Evolutionary conservation across 23 tunicate genomes (phyloP).

Genomic region (Trididemnum clinides): DNA sequence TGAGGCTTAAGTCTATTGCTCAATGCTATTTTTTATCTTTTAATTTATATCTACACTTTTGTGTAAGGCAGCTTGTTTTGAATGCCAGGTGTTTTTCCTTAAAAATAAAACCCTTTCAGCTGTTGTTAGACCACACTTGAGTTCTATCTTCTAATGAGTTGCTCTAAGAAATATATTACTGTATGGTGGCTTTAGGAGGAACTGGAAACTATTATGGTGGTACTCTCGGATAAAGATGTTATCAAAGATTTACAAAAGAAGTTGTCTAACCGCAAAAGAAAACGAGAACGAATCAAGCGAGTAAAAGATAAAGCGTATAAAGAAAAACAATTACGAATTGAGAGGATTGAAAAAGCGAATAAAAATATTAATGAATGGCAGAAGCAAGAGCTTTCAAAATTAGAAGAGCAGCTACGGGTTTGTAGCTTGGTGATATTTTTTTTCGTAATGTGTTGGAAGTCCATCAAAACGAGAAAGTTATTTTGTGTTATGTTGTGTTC

Average conservation of each 20-base stretch:
- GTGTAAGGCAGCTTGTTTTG: background rate
- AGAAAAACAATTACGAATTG: background rate
- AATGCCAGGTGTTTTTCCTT: too few relatives aligned
- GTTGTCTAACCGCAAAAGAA: conserved; percentile 25
- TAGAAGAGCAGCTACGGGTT: conserved; percentile 40
- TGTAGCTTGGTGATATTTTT: too few relatives aligned
- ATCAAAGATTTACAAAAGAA: conserved; percentile 36
- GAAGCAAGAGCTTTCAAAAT: conserved; percentile 17
- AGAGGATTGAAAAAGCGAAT: conserved; percentile 15
- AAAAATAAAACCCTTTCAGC: too few relatives aligned
- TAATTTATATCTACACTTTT: background rate
- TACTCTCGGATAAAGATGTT: conserved; percentile 17
- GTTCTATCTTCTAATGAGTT: too few relatives aligned
- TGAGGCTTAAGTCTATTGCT: background rate
- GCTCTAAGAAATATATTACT: too few relatives aligned
- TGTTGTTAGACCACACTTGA: too few relatives aligned
- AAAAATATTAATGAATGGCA: conserved; percentile 42
- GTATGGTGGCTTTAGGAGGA: conserved; percentile 68
- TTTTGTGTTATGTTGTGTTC: too few relatives aligned
- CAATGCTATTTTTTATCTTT: background rate
- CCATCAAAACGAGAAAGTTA: too few relatives aligned
- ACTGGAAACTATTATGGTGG: conserved; percentile 30
- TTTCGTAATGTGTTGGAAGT: too few relatives aligned
- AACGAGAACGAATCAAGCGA: conserved; percentile 23
- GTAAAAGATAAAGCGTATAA: background rate